phyloP scores from a whole-genome alignment of 1,140 invertebrate species.

The Leptestheria dahalacensis region DNA sequence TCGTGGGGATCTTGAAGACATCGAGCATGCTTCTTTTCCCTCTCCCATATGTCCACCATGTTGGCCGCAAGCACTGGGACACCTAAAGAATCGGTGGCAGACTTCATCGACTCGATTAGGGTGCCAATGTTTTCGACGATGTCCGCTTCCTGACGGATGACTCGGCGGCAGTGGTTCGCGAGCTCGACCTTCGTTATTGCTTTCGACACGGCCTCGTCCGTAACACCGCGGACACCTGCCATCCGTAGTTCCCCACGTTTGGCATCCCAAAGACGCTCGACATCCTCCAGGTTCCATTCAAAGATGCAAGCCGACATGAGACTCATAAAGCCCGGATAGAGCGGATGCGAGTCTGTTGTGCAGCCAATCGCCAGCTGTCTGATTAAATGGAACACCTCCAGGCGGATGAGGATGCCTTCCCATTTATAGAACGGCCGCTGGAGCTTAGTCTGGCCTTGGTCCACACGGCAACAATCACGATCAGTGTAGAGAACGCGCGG shows the following conservation, averaged over 20 bases:
- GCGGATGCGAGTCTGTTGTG: conserved; percentile 8
- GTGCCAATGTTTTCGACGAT: no score
- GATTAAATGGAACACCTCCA: conserved; percentile 8
- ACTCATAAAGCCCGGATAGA: conserved; percentile 9
- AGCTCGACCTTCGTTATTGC: conserved; percentile 1
- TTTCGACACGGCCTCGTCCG: background rate
- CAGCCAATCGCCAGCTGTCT: background rate
- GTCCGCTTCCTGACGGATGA: background rate
- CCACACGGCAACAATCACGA: conserved; percentile 6
- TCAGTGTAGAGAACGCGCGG: conserved; percentile 9
- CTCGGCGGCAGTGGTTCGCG: conserved; percentile 1
- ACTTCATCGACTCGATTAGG: background rate
- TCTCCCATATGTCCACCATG: conserved; percentile 1
- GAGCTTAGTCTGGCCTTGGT: background rate
- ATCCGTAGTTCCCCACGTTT: background rate
- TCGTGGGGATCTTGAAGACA: conserved; percentile 6
- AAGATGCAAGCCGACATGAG: conserved; percentile 4
- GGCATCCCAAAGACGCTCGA: background rate
- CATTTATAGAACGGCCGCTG: conserved; percentile 4
- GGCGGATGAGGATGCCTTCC: background rate
- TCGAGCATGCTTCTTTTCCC: background rate
- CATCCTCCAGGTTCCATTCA: conserved; percentile 6
- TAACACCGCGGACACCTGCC: background rate
- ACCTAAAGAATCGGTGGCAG: conserved; percentile 7
- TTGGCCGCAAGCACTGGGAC: background rate